Evolutionary conservation across 2,888 invertebrate species (phyloP).

Genomic region (Colletes collaris): DNA sequence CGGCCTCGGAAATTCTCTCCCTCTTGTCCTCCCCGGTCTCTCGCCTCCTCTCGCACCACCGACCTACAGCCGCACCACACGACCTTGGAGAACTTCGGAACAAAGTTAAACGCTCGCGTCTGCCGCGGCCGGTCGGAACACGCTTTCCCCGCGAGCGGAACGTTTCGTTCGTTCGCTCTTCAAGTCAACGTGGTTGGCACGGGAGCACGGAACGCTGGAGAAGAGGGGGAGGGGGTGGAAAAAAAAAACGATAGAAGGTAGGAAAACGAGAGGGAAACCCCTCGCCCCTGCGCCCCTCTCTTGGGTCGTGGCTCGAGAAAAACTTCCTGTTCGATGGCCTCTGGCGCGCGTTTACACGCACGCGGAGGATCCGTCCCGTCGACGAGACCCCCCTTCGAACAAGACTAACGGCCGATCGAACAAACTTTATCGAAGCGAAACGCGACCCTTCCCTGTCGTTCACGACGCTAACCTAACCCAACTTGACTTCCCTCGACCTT

Average conservation of each 20-base stretch:
- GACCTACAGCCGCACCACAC: conserved; percentile 75
- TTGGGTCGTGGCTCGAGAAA: neutral
- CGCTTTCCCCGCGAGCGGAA: conserved; percentile 39
- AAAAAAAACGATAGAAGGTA: neutral
- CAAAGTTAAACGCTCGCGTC: conserved; percentile 79
- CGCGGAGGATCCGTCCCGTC: conserved; percentile 8
- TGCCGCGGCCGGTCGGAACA: conserved; percentile 46
- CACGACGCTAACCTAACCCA: conserved; percentile 75
- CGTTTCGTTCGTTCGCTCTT: conserved; percentile 41
- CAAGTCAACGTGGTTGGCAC: conserved; percentile 28
- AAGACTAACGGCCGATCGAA: conserved; percentile 75
- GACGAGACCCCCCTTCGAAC: conserved; percentile 41
- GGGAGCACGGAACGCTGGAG: neutral
- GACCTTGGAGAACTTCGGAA: conserved; percentile 81
- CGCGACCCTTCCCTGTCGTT: conserved; percentile 67
- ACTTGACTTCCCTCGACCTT: conserved; percentile 68
- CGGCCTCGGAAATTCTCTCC: conserved; percentile 67
- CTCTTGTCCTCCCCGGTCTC: conserved; percentile 48
- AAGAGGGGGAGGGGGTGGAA: neutral
- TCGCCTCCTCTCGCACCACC: conserved; percentile 67
- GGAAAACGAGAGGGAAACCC: conserved; percentile 6
- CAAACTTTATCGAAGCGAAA: conserved; percentile 77
- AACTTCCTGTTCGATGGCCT: conserved; percentile 11
- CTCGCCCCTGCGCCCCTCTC: too few species aligned
- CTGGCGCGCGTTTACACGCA: neutral